A percentile compares a stretch with the other conserved stretches of the same genome.
phyloP scores from a whole-genome alignment of 2,113 vertebrate species.

The Propithecus coquereli region DNA sequence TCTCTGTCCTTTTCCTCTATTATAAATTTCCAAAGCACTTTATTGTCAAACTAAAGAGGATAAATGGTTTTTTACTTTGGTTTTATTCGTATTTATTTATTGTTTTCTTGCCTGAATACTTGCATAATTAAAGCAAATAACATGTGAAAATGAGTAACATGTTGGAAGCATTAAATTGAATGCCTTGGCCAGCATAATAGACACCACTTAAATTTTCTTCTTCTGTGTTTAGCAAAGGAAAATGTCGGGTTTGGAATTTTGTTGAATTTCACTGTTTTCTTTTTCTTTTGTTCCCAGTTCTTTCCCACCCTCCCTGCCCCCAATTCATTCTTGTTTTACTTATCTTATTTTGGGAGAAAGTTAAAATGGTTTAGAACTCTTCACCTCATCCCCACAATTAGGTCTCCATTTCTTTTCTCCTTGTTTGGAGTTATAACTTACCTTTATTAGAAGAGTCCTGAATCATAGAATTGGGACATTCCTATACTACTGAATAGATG shows the following conservation, averaged over 20 bases:
- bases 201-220: neutral
- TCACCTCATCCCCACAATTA: neutral
- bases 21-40: conserved; percentile 5
- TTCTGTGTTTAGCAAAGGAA: neutral
- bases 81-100: neutral
- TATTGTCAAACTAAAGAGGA: neutral
- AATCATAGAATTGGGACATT: conserved; percentile 10
- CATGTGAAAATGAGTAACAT: neutral
- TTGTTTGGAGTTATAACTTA: neutral
- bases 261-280: neutral
- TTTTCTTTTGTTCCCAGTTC: neutral
- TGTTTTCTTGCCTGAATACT: neutral
- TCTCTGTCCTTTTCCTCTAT: neutral
- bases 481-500: neutral
- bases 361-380: neutral
- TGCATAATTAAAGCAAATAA: neutral
- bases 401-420: neutral
- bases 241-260: neutral
- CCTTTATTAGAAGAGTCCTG: neutral
- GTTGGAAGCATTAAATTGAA: neutral
- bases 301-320: neutral
- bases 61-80: neutral
- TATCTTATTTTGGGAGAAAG: conserved; percentile 19
- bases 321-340: conserved; percentile 5
- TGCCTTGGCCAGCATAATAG: neutral